Base-by-base conservation (phyloP, 2,797 vertebrate genomes). In the Oreochromis mossambicus region DNA sequence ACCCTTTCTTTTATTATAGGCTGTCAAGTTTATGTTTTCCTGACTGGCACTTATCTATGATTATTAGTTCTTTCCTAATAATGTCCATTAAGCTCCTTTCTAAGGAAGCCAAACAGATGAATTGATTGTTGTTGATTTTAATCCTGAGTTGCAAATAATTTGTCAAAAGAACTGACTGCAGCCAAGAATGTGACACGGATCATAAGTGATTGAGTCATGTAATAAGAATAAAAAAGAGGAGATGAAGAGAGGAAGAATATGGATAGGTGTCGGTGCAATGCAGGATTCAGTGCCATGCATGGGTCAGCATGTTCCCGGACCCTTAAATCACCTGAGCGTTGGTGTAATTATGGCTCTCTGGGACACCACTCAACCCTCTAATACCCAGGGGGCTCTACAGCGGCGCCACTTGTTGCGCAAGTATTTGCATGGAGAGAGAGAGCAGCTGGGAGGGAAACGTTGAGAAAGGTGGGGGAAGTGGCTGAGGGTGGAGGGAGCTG, bases 401-500 rank as follows among this genome's bases (percentile, higher is more conserved):
- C 88, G 95, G 95, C 95, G 95, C 95, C 95, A 95, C 89, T 94
- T 94, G 91, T 96, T 96, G 94, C 90, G 92, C 94, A 96, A 96
- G 91, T 87, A 70, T 92, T 89, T 89, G 9, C 86, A 50, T 32
- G 84, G 87, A 83, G 83, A 82, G 88, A 85, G 83, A 82, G 88
- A 92, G 87, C 83, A 88, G 70, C 81, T 78, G 80, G 83, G 91
- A 89, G 85, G 86, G 91, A 92, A 90, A 88, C 66, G 58, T 43
- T 81, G 92, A 66, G 89, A 90, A 90, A 89, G 79, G 87, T 24
- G 50, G 78, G 81, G 79, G 88, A 51, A 78, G 87, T 17, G 46
- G 82, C 12, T 15, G 76, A 63, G 90, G 87, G 89, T 78, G 87
- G 82, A 84, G 81, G 54, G 75, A 83, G 83, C 4, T 36, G 77